Conservation (phyloP, 2,797 vertebrate species). For the Salmo trutta region DNA sequence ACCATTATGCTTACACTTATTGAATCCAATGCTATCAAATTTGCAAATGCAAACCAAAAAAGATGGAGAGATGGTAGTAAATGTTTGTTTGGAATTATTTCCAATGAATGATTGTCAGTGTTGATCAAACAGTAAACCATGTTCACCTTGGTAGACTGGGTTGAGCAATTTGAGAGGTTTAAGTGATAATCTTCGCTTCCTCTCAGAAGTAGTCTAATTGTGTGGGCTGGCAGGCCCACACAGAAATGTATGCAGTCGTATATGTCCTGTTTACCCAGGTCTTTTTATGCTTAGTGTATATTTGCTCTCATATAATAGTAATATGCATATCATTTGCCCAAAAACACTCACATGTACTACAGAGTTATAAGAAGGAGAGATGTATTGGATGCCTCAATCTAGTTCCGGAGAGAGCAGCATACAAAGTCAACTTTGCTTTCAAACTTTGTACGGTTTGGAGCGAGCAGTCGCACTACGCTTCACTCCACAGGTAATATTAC, state of each 20-base stretch:
- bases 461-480: no score
- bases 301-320: slow-evolving; percentile 66
- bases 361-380: slow-evolving; percentile 58
- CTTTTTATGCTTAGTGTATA: slow-evolving; percentile 69
- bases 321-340: slow-evolving; percentile 77
- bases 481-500: no score
- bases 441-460: no score
- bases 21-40: background rate
- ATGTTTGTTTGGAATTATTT: background rate
- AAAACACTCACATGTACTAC: slow-evolving; percentile 75
- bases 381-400: no score
- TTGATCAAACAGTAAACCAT: slow-evolving; percentile 55
- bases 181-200: slow-evolving; percentile 76
- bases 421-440: no score
- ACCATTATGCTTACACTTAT: no score
- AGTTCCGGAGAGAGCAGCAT: no score
- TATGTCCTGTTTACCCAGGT: slow-evolving; percentile 74
- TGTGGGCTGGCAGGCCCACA: slow-evolving; percentile 74
- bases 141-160: slow-evolving; percentile 46
- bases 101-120: background rate
- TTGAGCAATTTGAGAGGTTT: slow-evolving; percentile 63
- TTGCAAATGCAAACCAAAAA: background rate
- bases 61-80: background rate
- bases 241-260: slow-evolving; percentile 72
- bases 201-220: slow-evolving; percentile 75